Base-by-base conservation (phyloP, 2,888 invertebrate species). In the Agrotis ipsilon region DNA sequence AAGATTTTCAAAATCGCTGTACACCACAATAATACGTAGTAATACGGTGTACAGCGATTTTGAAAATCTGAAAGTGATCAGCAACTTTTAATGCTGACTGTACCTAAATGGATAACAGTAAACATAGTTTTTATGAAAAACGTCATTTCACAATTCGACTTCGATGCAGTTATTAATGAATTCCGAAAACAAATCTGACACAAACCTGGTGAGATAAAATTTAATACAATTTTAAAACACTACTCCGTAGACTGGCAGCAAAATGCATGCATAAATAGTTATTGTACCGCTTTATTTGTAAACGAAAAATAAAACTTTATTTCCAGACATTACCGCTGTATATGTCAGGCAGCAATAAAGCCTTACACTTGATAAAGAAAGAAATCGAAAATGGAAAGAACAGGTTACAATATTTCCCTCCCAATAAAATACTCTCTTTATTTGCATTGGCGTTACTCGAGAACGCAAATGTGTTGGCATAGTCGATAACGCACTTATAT, bases 401-500 rank as follows among this genome's bases (percentile, higher is more conserved):
- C 46, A 45, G 19, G 52, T 62, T 19, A 48, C 48, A 62, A 62
- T 62, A 58, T 58, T 68, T 61, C 19, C n/a, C 19, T 58, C 57
- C 58, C 45, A 68, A 79, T 65, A 39, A 73, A 68, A 32, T 59
- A 11, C 46, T 52, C 32, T 65, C 18, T 70, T 64, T 78, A 70
- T 76, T 79, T 81, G 27, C 64, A 48, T 73, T 67, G 19, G 43
- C 45, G 24, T 72, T 69, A 32, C 52, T 69, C 43, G 75, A 59
- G 58, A 70, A 67, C 65, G 59, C 52, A 51, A 76, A 75, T 72
- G 61, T 73, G 75, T 74, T 70, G 32, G 69, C 70, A 32, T 66
- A 88, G 85, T 86, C 86, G 79, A 89, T 92, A 91, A 92, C 90
- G 88, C 90, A 88, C 87, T 88, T 88, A 88, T 78, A 88, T 86